A percentile compares a stretch with the other conserved stretches of the same genome.
phyloP scores from a whole-genome alignment of 2,113 vertebrate species.

The Protomyctophum bolini region DNA sequence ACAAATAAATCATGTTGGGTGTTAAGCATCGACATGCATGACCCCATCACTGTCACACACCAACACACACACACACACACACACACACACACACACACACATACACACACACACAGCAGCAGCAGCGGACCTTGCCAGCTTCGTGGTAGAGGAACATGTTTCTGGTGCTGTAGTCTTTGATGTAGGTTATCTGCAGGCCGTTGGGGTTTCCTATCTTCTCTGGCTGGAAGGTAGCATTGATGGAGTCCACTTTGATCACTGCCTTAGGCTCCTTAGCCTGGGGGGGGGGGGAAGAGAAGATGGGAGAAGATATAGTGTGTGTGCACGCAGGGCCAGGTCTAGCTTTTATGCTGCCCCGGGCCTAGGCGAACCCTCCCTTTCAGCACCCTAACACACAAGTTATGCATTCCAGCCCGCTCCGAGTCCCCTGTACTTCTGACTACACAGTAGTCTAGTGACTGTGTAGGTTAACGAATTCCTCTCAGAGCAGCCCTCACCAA shows the following conservation, averaged over 20 bases:
- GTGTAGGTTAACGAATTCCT: too few relatives aligned
- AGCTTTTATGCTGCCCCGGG: too few relatives aligned
- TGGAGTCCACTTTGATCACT: slow-evolving; percentile 85
- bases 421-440: too few relatives aligned
- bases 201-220: slow-evolving; percentile 86
- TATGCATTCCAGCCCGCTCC: too few relatives aligned
- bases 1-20: background rate
- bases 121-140: slow-evolving; percentile 83
- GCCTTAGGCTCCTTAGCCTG: slow-evolving; percentile 92
- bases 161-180: slow-evolving; percentile 91
- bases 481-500: too few relatives aligned
- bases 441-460: too few relatives aligned
- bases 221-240: slow-evolving; percentile 91
- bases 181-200: slow-evolving; percentile 90
- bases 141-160: slow-evolving; percentile 92
- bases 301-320: background rate
- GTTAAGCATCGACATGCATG: background rate
- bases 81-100: background rate
- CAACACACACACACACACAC: slow-evolving; percentile 13
- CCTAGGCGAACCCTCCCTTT: too few relatives aligned
- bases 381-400: too few relatives aligned
- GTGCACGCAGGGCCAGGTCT: too few relatives aligned
- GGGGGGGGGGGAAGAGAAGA: background rate
- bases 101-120: background rate
- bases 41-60: background rate